Percentiles rank a stretch among this genome's conserved stretches.
Evolutionary conservation across 2,113 vertebrate species (phyloP).

Genomic region (Monopterus albus): DNA sequence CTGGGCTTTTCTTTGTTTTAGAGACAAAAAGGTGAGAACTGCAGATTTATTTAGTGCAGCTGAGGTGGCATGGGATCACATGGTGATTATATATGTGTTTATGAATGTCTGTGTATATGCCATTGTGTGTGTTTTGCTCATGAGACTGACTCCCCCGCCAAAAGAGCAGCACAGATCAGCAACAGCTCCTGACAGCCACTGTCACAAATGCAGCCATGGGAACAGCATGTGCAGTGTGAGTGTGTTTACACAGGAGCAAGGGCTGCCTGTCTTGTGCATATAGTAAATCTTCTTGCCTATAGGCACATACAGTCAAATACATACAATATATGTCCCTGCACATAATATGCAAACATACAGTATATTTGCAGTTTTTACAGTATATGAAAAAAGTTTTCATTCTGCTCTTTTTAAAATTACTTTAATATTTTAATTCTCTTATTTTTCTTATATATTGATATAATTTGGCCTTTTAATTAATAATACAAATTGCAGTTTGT

Average conservation of each 20-base stretch:
- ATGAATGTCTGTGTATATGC: neutral
- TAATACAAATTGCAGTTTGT: conserved; percentile 18
- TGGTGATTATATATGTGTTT: too few relatives aligned
- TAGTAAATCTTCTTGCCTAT: neutral
- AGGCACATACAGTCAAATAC: neutral
- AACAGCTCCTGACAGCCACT: conserved; percentile 52
- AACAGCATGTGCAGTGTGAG: conserved; percentile 5
- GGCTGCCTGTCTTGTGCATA: conserved; percentile 45
- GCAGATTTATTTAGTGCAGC: conserved; percentile 6
- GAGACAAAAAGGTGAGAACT: neutral
- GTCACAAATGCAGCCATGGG: conserved; percentile 39
- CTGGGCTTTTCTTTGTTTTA: conserved; percentile 12
- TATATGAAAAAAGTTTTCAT: too few relatives aligned
- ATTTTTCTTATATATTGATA: neutral
- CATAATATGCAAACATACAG: neutral
- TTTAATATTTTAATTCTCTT: neutral
- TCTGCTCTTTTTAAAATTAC: neutral
- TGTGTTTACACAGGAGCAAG: conserved; percentile 38
- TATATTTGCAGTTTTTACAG: too few relatives aligned
- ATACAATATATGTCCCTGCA: neutral
- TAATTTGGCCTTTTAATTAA: neutral
- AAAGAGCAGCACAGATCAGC: conserved; percentile 46
- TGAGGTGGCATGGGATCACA: too few relatives aligned
- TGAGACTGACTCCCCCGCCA: conserved; percentile 31
- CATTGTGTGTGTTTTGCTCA: conserved; percentile 25